These are phyloP conservation scores for Thymelicus acteon DNA, from an alignment of 2,888 invertebrate genomes.

Conservation along the genomic window DNA sequence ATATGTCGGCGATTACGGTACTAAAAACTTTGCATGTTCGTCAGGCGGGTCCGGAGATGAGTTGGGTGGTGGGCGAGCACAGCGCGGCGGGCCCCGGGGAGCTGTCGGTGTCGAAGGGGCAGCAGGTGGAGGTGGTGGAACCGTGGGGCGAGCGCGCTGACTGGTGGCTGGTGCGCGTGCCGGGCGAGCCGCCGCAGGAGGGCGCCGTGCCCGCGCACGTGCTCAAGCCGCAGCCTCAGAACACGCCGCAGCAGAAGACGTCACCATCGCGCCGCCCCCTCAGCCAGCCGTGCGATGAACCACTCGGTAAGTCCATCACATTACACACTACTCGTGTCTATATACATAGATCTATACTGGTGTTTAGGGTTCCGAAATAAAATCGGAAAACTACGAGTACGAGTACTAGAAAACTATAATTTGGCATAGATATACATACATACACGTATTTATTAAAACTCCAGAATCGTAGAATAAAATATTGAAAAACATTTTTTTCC, in stretches of 20 bases:
- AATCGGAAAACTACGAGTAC: no score
- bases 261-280: slow-evolving; percentile 75
- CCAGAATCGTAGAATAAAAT: no score
- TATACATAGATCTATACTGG: not conserved
- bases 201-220: slow-evolving; percentile 92
- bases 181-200: slow-evolving; percentile 87
- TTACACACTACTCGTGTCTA: not conserved
- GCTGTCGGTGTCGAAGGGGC: slow-evolving; percentile 94
- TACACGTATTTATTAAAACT: no score
- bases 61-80: slow-evolving; percentile 96
- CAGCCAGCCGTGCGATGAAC: slow-evolving; percentile 73
- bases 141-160: slow-evolving; percentile 87
- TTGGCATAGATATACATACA: no score
- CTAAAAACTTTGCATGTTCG: slow-evolving; percentile 20
- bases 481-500: no score
- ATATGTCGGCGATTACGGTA: not conserved
- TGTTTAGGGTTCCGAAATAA: no score
- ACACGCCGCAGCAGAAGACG: slow-evolving; percentile 62
- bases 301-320: slow-evolving; percentile 75
- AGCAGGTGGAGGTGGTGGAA: slow-evolving; percentile 97
- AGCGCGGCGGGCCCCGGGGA: slow-evolving; percentile 91
- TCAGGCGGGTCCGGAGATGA: slow-evolving; percentile 93
- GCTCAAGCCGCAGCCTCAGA: slow-evolving; percentile 81
- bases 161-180: slow-evolving; percentile 89
- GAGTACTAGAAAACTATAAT: no score